Base-by-base conservation (phyloP, 2,113 vertebrate genomes). In the Caretta caretta region DNA sequence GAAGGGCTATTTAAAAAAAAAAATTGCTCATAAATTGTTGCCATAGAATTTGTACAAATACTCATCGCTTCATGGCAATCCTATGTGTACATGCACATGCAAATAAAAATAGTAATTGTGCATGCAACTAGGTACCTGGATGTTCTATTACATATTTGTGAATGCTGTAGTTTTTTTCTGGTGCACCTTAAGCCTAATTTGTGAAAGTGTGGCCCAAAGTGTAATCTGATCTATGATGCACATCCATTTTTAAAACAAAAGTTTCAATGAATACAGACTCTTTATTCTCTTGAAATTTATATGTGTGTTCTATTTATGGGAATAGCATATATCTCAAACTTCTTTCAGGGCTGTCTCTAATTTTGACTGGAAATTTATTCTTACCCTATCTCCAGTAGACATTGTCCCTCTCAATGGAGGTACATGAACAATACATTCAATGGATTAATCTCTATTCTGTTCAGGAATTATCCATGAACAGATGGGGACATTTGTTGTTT, bases 381-480 rank as follows among this genome's bases (percentile, higher is more conserved):
- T 8, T 81, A 13, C 84, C 87, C 88, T 82, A 7, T n/a, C 86
- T 54, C 53, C 17, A 54, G 53, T 8, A 54, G 53, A 54, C 53
- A 54, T 12, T 42, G 5, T 6, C 88, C 25, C 31, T 85, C 57
- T 16, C 11, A 88, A 19, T 50, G 6, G 16, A 38, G 17, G 9
- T 38, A n/a, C 7, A 35, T 38, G 50, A 53, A 88, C 62, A 94
- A 62, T 62, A 62, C 5, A 62, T 62, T 31, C 57, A 62, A 62
- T 31, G 57, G 31, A 82, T 11, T 80, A 49, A 3, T 85, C 50
- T 83, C 27, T 50, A 8, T 53, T 75, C 78, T 6, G 3, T 8
- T 92, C 59, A 53, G 59, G 46, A 93, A 93, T 86, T 93, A 89
- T 53, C 83, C 83, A 57, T 95, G 78, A 80, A 10, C 4, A 38